Conservation (phyloP, 2,797 vertebrate species). For the Sebastes variabilis region DNA sequence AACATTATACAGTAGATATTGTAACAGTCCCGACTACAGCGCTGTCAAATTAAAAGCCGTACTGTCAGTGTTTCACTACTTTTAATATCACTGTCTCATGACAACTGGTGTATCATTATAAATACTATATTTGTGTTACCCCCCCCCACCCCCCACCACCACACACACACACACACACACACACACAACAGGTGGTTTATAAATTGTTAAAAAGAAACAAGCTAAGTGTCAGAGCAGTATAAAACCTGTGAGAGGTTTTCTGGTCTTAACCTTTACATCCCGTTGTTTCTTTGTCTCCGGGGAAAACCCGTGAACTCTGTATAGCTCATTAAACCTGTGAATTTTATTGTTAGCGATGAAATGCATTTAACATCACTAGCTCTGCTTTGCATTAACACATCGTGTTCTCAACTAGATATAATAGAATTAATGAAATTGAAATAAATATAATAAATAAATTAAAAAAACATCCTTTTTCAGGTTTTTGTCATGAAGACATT, state of each 20-base stretch:
- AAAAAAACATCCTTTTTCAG: not conserved
- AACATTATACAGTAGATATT: conserved; percentile 25
- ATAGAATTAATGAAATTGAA: not conserved
- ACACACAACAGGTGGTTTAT: conserved; percentile 36
- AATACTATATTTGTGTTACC: not conserved
- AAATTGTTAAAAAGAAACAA: not conserved
- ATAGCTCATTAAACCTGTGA: conserved; percentile 60
- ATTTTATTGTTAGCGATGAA: conserved; percentile 61
- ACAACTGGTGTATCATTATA: not conserved
- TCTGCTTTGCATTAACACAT: conserved; percentile 24
- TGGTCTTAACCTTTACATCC: conserved; percentile 34
- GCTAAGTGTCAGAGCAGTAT: not conserved
- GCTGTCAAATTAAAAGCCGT: conserved; percentile 36
- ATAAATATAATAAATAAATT: not conserved
- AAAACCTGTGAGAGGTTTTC: conserved; percentile 36
- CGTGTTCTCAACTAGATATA: not conserved
- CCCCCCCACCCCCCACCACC: rapidly evolving
- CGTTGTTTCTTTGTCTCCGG: conserved; percentile 53
- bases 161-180: too few relatives aligned
- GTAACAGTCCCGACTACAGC: conserved; percentile 1
- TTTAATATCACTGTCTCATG: conserved; percentile 1
- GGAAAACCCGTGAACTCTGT: conserved; percentile 25
- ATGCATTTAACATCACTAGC: conserved; percentile 5
- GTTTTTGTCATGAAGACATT: not conserved
- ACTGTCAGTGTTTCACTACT: conserved; percentile 8